A percentile compares a stretch with the other conserved stretches of the same genome.
phyloP scores from a whole-genome alignment of 2,888 invertebrate species.

The Lasioglossum figueresi region DNA sequence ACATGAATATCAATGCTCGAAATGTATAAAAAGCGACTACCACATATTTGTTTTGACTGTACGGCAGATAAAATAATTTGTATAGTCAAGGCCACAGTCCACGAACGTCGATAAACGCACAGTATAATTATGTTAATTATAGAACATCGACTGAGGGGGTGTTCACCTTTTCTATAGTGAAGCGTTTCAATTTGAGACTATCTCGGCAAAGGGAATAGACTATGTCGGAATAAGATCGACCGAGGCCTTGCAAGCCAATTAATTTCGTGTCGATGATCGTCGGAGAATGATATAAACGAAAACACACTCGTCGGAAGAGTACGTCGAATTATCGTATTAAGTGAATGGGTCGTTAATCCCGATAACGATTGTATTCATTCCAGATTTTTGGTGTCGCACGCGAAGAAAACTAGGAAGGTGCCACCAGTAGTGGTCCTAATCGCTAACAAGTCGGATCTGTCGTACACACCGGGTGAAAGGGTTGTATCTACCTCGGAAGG shows the following conservation, averaged over 20 bases:
- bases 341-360: not conserved
- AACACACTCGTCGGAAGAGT: not conserved
- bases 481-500: slow-evolving; percentile 92
- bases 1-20: not conserved
- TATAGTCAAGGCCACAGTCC: not conserved
- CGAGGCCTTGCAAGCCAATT: slow-evolving; percentile 1
- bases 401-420: slow-evolving; percentile 64
- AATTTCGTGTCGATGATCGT: not conserved
- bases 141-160: not conserved
- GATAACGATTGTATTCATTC: not conserved
- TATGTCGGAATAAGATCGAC: not conserved
- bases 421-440: slow-evolving; percentile 88
- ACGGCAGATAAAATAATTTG: not conserved
- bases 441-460: slow-evolving; percentile 92
- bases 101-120: not conserved
- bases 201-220: not conserved
- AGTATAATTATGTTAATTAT: not conserved
- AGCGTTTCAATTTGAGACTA: not conserved
- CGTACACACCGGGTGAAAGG: slow-evolving; percentile 87
- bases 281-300: not conserved
- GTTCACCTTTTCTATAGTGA: not conserved
- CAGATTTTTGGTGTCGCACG: slow-evolving; percentile 70
- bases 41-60: not conserved
- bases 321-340: not conserved
- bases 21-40: not conserved